Conservation (phyloP, 2,113 vertebrate genomes). For the Vanacampus margaritifer region DNA sequence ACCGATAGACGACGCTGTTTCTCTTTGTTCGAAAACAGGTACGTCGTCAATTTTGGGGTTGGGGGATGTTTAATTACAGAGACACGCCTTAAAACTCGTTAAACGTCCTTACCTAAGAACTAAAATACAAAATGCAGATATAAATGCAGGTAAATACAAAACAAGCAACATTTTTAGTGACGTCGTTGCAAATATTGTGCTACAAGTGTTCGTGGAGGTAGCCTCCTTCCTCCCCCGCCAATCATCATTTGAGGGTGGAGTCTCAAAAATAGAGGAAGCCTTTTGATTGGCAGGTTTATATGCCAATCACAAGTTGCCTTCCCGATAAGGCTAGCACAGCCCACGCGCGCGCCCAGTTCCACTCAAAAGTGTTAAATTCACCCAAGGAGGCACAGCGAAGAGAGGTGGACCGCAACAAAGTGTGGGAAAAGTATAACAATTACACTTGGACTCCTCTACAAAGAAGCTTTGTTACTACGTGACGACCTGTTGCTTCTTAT, state of each 20-base stretch:
- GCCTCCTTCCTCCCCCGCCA: constrained; percentile 41
- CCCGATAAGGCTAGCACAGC: constrained; percentile 5
- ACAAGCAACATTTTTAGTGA: neutral
- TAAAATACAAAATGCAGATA: neutral
- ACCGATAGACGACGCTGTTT: constrained; percentile 51
- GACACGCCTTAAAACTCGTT: neutral
- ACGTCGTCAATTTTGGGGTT: neutral
- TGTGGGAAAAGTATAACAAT: neutral
- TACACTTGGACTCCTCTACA: neutral
- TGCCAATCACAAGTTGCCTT: constrained; percentile 38
- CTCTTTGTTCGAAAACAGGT: constrained; percentile 12
- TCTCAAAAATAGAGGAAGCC: constrained; percentile 1
- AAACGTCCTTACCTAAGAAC: neutral
- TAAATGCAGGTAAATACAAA: neutral
- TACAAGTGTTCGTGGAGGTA: constrained; percentile 19
- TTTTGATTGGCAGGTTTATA: constrained; percentile 46
- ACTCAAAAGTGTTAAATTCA: constrained; percentile 2
- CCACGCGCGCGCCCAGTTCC: neutral
- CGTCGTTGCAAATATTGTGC: neutral
- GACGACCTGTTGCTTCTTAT: neutral
- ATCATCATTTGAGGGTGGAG: constrained; percentile 46
- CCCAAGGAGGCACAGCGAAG: neutral
- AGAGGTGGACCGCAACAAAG: neutral
- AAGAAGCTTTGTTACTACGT: neutral
- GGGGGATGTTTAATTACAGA: neutral